phyloP scores from a whole-genome alignment of 2,797 vertebrate genomes.

The Galago senegalensis region DNA sequence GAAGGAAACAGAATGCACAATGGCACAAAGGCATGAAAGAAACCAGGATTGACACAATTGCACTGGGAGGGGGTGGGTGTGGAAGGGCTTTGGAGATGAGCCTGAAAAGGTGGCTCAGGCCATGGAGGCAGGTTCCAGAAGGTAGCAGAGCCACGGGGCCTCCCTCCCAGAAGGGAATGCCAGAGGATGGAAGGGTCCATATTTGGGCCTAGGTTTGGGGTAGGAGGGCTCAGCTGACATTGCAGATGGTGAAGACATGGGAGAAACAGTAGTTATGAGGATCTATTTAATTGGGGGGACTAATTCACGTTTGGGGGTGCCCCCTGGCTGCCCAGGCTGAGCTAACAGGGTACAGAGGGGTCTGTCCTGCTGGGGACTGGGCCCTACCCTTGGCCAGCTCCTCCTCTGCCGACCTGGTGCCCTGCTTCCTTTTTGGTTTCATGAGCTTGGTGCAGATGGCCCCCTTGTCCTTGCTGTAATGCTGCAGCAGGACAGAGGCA shows the following conservation, averaged over 20 bases:
- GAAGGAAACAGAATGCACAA: background rate
- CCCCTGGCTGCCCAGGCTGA: background rate
- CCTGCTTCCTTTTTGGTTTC: conserved; percentile 94
- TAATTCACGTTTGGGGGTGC: background rate
- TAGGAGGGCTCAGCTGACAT: background rate
- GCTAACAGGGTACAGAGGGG: background rate
- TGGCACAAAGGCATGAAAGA: background rate
- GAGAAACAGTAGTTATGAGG: background rate
- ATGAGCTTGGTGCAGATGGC: conserved; percentile 93
- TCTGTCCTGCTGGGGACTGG: fast-evolving
- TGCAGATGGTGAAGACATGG: background rate
- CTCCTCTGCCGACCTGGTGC: conserved; percentile 93
- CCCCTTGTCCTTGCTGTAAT: conserved; percentile 94
- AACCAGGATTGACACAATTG: background rate
- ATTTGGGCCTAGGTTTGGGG: no score
- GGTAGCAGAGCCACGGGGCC: background rate
- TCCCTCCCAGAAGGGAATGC: background rate
- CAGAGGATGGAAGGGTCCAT: no score
- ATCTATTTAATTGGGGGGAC: fast-evolving
- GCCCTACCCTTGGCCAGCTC: conserved; percentile 94
- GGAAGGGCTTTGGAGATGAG: background rate
- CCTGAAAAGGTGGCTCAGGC: background rate
- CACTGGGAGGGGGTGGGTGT: background rate
- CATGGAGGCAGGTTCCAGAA: background rate
- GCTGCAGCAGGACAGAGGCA: conserved; percentile 79